phyloP scores from a whole-genome alignment of 2,113 vertebrate genomes.

The Dolichallabes microphthalmus region DNA sequence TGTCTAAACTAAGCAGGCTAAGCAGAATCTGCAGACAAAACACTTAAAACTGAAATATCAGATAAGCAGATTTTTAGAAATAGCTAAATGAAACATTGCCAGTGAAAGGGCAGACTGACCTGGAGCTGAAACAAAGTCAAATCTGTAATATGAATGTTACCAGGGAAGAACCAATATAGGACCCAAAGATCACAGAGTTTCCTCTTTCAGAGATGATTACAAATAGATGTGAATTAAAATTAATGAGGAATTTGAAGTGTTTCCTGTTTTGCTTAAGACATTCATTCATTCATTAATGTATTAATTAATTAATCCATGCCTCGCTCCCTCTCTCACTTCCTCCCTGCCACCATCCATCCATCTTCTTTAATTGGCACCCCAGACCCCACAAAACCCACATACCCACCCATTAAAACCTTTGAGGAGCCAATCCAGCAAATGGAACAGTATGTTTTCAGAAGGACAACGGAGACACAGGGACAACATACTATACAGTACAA shows the following conservation, averaged over 20 bases:
- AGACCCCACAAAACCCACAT: too few species aligned
- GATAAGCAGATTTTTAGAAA: background rate
- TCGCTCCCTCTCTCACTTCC: too few species aligned
- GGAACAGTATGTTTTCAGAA: background rate
- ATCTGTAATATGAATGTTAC: background rate
- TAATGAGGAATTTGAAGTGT: too few species aligned
- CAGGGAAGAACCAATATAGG: background rate
- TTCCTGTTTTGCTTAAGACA: background rate
- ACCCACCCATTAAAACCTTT: background rate
- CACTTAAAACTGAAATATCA: background rate
- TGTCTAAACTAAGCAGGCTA: background rate
- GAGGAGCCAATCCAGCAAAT: background rate
- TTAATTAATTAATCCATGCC: too few species aligned
- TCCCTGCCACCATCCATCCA: too few species aligned
- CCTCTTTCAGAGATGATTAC: background rate
- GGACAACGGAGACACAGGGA: background rate
- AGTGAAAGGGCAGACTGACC: background rate
- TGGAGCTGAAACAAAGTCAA: background rate
- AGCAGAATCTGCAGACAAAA: background rate
- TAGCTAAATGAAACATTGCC: background rate
- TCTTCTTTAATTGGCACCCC: too few species aligned
- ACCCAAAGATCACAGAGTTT: background rate
- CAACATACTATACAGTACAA: background rate
- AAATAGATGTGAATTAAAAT: background rate
- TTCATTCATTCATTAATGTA: background rate